Evolutionary conservation across 2,888 invertebrate genomes (phyloP).

Genomic region (Scaptomyza parva): DNA sequence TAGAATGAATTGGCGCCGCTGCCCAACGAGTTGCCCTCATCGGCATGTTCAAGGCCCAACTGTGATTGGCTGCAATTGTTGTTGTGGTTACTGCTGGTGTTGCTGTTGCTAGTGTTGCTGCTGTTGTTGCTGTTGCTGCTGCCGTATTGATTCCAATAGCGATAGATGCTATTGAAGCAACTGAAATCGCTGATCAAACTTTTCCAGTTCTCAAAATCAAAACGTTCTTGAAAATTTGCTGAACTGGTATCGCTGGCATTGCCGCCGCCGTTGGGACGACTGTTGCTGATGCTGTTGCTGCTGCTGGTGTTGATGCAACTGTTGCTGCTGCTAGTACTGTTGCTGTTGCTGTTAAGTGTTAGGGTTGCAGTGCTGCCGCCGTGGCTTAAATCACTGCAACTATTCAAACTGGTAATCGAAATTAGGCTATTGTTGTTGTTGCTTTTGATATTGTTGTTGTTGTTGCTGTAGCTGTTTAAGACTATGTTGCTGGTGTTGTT

Average conservation of each 20-base stretch:
- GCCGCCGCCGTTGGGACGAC: conserved; percentile 53
- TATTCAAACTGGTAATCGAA: conserved; percentile 74
- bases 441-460: conserved; percentile 13
- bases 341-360: conserved; percentile 45
- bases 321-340: conserved; percentile 39
- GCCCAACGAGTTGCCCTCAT: conserved; percentile 61
- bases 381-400: conserved; percentile 61
- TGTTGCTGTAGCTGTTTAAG: conserved; percentile 26
- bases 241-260: conserved; percentile 81
- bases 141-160: conserved; percentile 79
- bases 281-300: conserved; percentile 48
- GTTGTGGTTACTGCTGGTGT: conserved; percentile 1
- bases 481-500: conserved; percentile 28
- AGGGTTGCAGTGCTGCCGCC: conserved; percentile 62
- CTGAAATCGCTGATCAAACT: conserved; percentile 88
- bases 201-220: conserved; percentile 88
- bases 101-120: conserved; percentile 22
- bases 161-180: conserved; percentile 82
- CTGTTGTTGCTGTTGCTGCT: conserved; percentile 33
- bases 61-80: conserved; percentile 19
- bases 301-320: conserved; percentile 53
- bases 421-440: conserved; percentile 59
- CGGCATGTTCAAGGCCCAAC: conserved; percentile 55
- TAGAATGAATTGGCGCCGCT: conserved; percentile 80
- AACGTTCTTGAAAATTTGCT: conserved; percentile 83